Evolutionary conservation across 2,888 invertebrate genomes (phyloP).

Genomic region (Phortica okadai): DNA sequence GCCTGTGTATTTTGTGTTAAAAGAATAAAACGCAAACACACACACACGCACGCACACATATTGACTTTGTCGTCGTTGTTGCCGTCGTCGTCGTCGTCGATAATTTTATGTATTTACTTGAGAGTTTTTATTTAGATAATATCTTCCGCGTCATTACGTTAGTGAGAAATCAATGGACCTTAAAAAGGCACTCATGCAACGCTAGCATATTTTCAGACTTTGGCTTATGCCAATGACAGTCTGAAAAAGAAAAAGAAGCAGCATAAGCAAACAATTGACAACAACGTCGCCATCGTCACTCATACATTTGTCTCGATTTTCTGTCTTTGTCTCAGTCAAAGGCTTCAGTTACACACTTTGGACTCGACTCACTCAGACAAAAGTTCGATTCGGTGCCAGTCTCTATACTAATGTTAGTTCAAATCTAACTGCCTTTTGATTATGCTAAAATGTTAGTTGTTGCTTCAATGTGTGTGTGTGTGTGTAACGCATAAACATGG

Average conservation of each 20-base stretch:
- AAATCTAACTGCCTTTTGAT: no score
- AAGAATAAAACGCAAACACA: constrained; percentile 10
- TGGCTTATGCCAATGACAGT: no score
- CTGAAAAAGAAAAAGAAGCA: not conserved
- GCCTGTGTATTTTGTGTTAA: not conserved
- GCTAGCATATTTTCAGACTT: constrained; percentile 13
- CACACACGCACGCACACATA: not conserved
- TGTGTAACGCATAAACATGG: no score
- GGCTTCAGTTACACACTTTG: no score
- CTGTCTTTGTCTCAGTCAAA: no score
- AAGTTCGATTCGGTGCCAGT: no score
- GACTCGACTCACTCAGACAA: no score
- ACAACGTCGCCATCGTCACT: constrained; percentile 61
- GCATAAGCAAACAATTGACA: constrained; percentile 57
- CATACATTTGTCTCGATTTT: constrained; percentile 62
- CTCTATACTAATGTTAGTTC: no score
- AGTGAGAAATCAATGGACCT: constrained; percentile 16
- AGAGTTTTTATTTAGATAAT: constrained; percentile 16
- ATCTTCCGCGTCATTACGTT: constrained; percentile 12
- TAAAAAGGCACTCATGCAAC: constrained; percentile 21
- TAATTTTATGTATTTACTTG: not conserved
- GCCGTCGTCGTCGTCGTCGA: not conserved
- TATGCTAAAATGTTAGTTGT: no score
- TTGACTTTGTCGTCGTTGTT: constrained; percentile 5
- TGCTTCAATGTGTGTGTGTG: no score